phyloP scores from a whole-genome alignment of 1,140 invertebrate genomes.

The Trachymyrmex cornetzi region DNA sequence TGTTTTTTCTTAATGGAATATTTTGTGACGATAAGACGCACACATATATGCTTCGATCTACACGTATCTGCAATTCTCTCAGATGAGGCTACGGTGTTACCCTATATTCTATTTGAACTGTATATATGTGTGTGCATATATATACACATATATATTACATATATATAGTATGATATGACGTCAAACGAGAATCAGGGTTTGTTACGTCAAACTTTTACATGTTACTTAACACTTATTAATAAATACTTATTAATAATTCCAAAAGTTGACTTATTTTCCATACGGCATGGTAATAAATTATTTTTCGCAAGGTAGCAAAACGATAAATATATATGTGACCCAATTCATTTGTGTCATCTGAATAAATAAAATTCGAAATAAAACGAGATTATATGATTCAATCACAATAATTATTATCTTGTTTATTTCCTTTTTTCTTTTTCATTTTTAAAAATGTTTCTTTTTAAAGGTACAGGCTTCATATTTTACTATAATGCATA shows the following conservation, averaged over 20 bases:
- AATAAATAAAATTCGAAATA: constrained; percentile 15
- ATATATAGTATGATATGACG: background rate
- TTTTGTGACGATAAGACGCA: background rate
- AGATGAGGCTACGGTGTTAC: constrained; percentile 4
- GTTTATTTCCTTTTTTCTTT: background rate
- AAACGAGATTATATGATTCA: background rate
- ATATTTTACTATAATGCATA: background rate
- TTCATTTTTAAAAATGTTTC: background rate
- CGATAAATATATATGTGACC: constrained; percentile 15
- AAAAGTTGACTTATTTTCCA: constrained; percentile 18
- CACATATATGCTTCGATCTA: background rate
- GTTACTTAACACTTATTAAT: constrained; percentile 5
- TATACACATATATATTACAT: too few species aligned
- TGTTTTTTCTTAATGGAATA: constrained; percentile 7
- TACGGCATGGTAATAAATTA: constrained; percentile 7
- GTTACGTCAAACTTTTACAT: constrained; percentile 26
- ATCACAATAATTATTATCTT: background rate
- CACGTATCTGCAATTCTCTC: background rate
- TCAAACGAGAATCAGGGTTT: constrained; percentile 18
- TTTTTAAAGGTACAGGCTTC: background rate
- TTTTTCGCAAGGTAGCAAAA: constrained; percentile 6
- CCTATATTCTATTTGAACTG: constrained; percentile 23
- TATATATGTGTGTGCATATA: background rate
- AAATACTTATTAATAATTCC: constrained; percentile 7
- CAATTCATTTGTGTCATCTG: background rate